These are phyloP conservation scores for Atlantisia rogersi DNA, from an alignment of 2,113 vertebrate genomes.

Conservation along the genomic window DNA sequence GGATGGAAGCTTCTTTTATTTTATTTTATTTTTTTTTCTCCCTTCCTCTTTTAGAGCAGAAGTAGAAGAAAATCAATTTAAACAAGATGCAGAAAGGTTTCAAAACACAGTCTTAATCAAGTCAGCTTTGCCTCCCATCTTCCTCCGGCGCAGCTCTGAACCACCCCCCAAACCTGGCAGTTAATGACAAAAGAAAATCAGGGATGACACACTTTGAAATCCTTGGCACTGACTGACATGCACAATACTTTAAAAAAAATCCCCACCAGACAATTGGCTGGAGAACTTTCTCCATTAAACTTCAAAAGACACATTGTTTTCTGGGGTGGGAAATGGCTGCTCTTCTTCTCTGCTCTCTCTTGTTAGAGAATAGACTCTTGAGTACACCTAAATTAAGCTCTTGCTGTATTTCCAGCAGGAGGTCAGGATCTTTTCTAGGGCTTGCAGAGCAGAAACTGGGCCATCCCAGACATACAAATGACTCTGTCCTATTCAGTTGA, in stretches of 20 bases:
- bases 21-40: background rate
- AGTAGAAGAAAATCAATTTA: conserved; percentile 26
- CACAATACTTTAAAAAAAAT: background rate
- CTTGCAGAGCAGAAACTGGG: background rate
- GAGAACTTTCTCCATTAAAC: background rate
- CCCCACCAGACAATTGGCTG: background rate
- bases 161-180: background rate
- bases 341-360: background rate
- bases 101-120: background rate
- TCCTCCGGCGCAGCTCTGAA: background rate
- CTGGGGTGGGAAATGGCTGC: background rate
- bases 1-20: background rate
- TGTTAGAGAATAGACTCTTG: background rate
- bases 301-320: accelerated
- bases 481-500: background rate
- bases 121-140: background rate
- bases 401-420: background rate
- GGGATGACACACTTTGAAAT: background rate
- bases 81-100: background rate
- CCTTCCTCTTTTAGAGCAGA: background rate
- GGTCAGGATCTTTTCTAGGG: background rate
- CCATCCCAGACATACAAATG: no score
- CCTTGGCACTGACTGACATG: background rate
- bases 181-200: background rate
- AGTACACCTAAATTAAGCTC: background rate